A percentile compares a stretch with the other conserved stretches of the same genome.
These are phyloP conservation scores for Phymastichus coffea DNA, from an alignment of 1,140 invertebrate species.

Conservation along the genomic window DNA sequence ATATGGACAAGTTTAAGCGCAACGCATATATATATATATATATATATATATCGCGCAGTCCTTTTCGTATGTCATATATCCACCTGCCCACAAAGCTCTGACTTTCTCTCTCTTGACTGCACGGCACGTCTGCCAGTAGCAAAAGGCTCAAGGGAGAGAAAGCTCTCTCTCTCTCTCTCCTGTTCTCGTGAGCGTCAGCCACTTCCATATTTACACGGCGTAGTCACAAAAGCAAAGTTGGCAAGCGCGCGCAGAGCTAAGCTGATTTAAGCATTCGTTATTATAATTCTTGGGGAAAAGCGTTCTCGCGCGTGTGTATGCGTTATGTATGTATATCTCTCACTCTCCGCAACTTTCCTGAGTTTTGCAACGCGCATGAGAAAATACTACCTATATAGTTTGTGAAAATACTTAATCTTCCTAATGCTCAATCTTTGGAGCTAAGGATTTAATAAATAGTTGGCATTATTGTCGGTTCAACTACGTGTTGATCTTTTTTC, in stretches of 20 bases:
- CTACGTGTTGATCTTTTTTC: too few species aligned
- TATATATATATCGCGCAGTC: too few species aligned
- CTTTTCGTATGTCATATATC: too few species aligned
- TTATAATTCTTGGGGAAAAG: constrained; percentile 53
- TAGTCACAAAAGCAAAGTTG: constrained; percentile 53
- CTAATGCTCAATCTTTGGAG: too few species aligned
- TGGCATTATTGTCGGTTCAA: too few species aligned
- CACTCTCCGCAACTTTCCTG: neutral
- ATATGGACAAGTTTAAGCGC: too few species aligned
- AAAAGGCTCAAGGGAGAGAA: constrained; percentile 24
- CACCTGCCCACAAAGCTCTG: neutral
- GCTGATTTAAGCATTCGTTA: constrained; percentile 58
- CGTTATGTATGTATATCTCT: neutral
- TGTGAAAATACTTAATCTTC: too few species aligned
- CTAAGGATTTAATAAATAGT: too few species aligned
- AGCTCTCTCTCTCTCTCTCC: constrained; percentile 43
- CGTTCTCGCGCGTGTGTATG: neutral
- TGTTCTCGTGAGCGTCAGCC: too few species aligned
- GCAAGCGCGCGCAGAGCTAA: constrained; percentile 39
- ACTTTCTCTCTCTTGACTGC: constrained; percentile 23
- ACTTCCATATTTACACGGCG: constrained; percentile 54
- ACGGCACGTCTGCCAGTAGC: constrained; percentile 27
- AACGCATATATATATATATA: too few species aligned
- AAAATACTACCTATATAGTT: too few species aligned
- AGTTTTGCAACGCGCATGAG: too few species aligned